Conservation (phyloP, 53 echinoderm and acorn worm genomes). For the Hippasteria phrygiana region DNA sequence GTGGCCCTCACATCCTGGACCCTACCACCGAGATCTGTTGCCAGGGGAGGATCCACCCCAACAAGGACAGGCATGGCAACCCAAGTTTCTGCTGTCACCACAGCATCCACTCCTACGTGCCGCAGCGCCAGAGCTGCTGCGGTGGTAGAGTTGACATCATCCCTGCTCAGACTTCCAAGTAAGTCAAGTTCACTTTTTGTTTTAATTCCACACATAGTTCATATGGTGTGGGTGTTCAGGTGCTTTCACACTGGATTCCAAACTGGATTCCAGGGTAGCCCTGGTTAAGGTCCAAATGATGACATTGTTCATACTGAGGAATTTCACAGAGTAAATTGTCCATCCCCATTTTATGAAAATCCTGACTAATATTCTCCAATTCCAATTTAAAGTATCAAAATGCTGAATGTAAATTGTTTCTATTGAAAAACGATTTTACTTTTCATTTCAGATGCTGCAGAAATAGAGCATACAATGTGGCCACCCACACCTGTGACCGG, state of each 20-base stretch:
- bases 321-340: no score
- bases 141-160: constrained; percentile 57
- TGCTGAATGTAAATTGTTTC: no score
- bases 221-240: no score
- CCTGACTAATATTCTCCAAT: no score
- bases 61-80: constrained; percentile 59
- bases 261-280: no score
- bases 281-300: no score
- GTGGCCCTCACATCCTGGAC: constrained; percentile 69
- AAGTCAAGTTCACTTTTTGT: not conserved
- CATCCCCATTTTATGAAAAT: no score
- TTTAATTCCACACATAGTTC: no score
- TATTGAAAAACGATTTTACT: not conserved
- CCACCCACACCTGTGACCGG: constrained; percentile 73
- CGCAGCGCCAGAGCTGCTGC: constrained; percentile 68
- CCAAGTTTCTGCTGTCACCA: constrained; percentile 76
- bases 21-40: constrained; percentile 78
- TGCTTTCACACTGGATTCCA: no score
- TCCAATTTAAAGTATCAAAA: no score
- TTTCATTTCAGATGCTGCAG: constrained; percentile 73
- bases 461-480: constrained; percentile 65
- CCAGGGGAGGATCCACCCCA: constrained; percentile 63
- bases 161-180: constrained; percentile 25
- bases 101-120: constrained; percentile 53
- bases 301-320: no score